Percentiles rank a stretch among this genome's conserved stretches.
phyloP scores from a whole-genome alignment of 2,888 invertebrate species.

The Coenonympha arcania region DNA sequence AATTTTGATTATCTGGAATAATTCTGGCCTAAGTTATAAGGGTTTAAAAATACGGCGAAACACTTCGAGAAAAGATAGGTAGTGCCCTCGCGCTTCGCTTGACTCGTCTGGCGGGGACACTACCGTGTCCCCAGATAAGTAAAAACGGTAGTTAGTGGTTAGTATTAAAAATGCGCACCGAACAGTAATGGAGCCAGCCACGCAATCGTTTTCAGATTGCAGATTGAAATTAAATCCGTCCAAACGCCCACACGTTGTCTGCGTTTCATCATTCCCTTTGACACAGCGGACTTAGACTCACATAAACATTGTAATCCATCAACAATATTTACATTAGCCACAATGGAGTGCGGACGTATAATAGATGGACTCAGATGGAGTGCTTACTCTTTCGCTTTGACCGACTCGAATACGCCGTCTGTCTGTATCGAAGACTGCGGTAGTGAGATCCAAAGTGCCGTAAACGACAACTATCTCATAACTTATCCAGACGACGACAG shows the following conservation, averaged over 20 bases:
- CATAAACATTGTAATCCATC: slow-evolving; percentile 38
- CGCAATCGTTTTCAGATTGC: slow-evolving; percentile 37
- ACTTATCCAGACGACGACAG: slow-evolving; percentile 51
- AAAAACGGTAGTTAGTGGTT: neutral
- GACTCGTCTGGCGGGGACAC: too few species aligned
- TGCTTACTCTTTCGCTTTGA: slow-evolving; percentile 40
- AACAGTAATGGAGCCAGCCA: neutral
- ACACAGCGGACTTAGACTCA: slow-evolving; percentile 20
- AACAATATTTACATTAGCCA: slow-evolving; percentile 26
- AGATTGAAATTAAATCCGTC: slow-evolving; percentile 52
- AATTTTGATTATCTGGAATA: too few species aligned
- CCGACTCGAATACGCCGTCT: slow-evolving; percentile 38
- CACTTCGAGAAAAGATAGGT: too few species aligned
- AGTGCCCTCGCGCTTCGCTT: too few species aligned
- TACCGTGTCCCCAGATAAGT: too few species aligned
- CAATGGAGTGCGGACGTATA: slow-evolving; percentile 57
- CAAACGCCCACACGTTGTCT: slow-evolving; percentile 50
- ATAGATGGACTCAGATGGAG: slow-evolving; percentile 51
- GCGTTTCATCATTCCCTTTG: slow-evolving; percentile 39
- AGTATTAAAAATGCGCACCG: neutral
- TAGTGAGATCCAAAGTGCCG: slow-evolving; percentile 37
- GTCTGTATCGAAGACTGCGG: slow-evolving; percentile 41
- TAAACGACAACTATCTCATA: slow-evolving; percentile 51
- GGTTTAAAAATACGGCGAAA: too few species aligned
- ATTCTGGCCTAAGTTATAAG: too few species aligned